Conservation (phyloP, 2,113 vertebrate species). For the Embiotoca jacksoni region DNA sequence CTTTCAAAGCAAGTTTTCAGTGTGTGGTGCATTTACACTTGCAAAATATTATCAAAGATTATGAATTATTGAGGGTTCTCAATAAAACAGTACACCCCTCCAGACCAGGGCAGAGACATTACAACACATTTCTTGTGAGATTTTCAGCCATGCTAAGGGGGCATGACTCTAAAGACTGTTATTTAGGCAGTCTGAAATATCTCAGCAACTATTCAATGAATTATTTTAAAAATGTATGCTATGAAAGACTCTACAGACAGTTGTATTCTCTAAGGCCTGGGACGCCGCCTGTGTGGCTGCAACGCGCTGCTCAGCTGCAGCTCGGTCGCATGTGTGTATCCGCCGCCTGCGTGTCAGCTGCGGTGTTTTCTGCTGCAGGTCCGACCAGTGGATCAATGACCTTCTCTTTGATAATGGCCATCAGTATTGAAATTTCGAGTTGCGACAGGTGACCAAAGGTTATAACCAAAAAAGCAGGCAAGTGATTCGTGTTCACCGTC, state of each 20-base stretch:
- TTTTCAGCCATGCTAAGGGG: neutral
- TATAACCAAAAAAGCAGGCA: too few species aligned
- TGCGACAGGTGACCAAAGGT: too few species aligned
- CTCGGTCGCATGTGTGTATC: too few species aligned
- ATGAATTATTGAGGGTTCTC: slow-evolving; percentile 23
- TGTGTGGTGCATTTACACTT: neutral
- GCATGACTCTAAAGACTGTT: neutral
- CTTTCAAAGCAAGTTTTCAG: slow-evolving; percentile 3
- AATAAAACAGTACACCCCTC: slow-evolving; percentile 19
- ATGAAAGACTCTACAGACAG: neutral
- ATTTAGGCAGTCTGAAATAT: neutral
- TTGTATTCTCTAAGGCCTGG: neutral
- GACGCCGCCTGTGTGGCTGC: too few species aligned
- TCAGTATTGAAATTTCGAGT: too few species aligned
- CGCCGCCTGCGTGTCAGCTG: too few species aligned
- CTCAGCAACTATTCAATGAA: neutral
- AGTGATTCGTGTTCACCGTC: too few species aligned
- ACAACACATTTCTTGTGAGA: neutral
- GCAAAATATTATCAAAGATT: slow-evolving; percentile 13
- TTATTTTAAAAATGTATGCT: neutral
- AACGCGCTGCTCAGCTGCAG: too few species aligned
- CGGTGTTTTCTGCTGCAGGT: too few species aligned
- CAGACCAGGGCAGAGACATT: slow-evolving; percentile 1
- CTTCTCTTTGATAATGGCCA: too few species aligned
- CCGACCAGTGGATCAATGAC: too few species aligned